Evolutionary conservation across 2,797 vertebrate genomes (phyloP), one percentile per base, ranked within the genome.

Genomic region (Halcyon badia): DNA sequence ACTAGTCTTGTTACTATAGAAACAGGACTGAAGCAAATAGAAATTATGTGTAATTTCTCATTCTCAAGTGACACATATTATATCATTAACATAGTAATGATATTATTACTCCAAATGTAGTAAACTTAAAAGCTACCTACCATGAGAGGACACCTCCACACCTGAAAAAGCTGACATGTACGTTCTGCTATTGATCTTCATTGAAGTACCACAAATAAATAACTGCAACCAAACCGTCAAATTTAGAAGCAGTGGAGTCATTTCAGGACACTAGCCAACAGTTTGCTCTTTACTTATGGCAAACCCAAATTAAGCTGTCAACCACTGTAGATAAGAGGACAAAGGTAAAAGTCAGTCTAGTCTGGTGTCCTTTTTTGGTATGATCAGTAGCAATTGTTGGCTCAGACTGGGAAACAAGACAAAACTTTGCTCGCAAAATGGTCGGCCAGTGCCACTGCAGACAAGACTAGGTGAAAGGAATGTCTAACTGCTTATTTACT

Each of bases 1-100:
- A 95, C 93, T 94, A 87, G 70, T 83, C 93, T 92, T 97, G 97
- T 97, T 97, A 95, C 97, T 97, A 97, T 97, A 96, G 97, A 97
- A 97, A 97, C 96, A 96, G 84, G 82, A 88, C 39, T 64, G 91
- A 96, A 96, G 87, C 95, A 97, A 97, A 97, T 87, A 97, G 92
- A 93, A 97, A 94, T 97, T 96, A 97, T 83, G 72, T 91, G 76
- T 84, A 95, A 96, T 97, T 97, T 96, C 94, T 97, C 80, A 92
- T 94, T 96, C 93, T 90, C 90, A 66, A 96, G 93, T 97, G 94
- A 90, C 95, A 96, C 81, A 94, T 82, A 96, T 96, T 97, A 94
- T 96, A 89, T 95, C 85, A 97, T 97, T 97, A 96, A 78, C 90
- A 96, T 95, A 96, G 89, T 90, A 97, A 97, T 97, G 89, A 97